Percentiles rank a stretch among this genome's conserved stretches.
Conservation (phyloP, 2,888 invertebrate species). For the Augochlorella aurata region DNA sequence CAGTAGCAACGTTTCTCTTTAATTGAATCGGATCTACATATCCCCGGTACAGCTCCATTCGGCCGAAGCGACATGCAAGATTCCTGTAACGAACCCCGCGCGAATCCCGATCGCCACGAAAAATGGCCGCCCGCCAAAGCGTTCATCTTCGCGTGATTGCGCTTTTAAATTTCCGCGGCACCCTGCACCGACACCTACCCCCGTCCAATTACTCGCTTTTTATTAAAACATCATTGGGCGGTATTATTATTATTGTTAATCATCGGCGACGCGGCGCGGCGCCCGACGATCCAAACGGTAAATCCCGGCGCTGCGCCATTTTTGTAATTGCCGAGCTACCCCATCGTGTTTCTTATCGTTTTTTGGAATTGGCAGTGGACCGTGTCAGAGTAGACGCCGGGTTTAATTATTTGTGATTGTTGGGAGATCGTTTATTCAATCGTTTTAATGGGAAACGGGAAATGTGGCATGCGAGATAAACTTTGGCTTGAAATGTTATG, state of each 20-base stretch:
- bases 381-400: no score
- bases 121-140: constrained; percentile 51
- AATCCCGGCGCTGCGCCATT: not conserved
- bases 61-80: constrained; percentile 31
- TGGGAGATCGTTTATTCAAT: no score
- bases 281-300: not conserved
- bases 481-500: no score
- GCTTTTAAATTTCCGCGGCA: constrained; percentile 43
- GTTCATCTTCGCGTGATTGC: constrained; percentile 53
- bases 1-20: constrained; percentile 42
- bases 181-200: not conserved
- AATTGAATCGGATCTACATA: constrained; percentile 60
- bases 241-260: constrained; percentile 33
- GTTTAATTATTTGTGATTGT: no score
- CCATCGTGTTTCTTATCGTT: not conserved
- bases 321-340: constrained; percentile 5
- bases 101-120: constrained; percentile 30
- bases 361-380: not conserved
- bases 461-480: no score
- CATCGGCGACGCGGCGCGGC: constrained; percentile 9
- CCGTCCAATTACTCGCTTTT: constrained; percentile 43
- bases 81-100: constrained; percentile 43
- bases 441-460: no score
- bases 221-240: constrained; percentile 43
- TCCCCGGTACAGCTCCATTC: constrained; percentile 52